Evolutionary conservation across 2,113 vertebrate genomes (phyloP).

Genomic region (Chaetodon auriga): DNA sequence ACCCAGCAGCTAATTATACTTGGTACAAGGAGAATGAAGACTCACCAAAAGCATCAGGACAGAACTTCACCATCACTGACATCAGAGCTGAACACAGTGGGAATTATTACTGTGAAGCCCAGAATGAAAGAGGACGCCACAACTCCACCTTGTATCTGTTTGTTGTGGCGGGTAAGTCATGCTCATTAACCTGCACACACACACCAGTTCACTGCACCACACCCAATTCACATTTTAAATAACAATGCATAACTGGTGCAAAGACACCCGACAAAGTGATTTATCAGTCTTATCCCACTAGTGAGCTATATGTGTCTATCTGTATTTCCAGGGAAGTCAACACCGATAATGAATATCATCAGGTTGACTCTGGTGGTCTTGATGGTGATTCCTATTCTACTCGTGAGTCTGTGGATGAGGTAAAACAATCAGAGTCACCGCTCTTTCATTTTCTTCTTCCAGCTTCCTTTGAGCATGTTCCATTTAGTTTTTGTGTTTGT

Average conservation of each 20-base stretch:
- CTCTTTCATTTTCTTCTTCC: not conserved
- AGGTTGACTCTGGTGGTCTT: not conserved
- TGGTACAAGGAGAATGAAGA: too few relatives aligned
- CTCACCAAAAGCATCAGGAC: too few relatives aligned
- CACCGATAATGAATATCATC: not conserved
- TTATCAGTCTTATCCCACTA: not conserved
- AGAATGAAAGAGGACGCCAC: not conserved
- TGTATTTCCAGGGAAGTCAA: not conserved
- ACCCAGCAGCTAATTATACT: too few relatives aligned
- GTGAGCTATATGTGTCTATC: not conserved
- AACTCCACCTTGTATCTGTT: not conserved
- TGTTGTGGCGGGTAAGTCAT: not conserved
- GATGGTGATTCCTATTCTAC: not conserved
- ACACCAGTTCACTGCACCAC: not conserved
- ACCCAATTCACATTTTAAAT: not conserved
- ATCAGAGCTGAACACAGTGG: too few relatives aligned
- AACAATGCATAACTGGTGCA: not conserved
- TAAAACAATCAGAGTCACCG: not conserved
- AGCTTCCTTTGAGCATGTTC: not conserved
- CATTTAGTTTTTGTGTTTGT: not conserved
- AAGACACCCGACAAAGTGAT: not conserved
- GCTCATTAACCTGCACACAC: not conserved
- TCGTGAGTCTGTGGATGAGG: slow-evolving; percentile 7
- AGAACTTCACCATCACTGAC: too few relatives aligned
- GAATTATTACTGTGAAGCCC: too few relatives aligned